A percentile compares a stretch with the other conserved stretches of the same genome.
These are phyloP conservation scores for Patagioenas fasciata DNA, from an alignment of 2,113 vertebrate species.

Conservation along the genomic window DNA sequence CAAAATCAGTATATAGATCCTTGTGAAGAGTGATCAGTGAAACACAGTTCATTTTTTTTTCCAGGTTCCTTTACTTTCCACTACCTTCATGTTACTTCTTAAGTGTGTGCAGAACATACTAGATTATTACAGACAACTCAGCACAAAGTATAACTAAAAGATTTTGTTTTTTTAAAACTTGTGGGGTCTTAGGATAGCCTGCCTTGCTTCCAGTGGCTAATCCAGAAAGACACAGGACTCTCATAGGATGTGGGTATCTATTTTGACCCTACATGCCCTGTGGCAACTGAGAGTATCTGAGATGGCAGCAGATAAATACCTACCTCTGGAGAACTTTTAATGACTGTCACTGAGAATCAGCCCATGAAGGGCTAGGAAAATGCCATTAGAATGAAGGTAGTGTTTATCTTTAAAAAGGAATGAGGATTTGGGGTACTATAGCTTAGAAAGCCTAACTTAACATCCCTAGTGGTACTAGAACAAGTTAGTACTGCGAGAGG, in stretches of 20 bases:
- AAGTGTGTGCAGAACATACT: neutral
- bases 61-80: neutral
- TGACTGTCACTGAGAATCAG: neutral
- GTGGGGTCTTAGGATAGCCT: neutral
- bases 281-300: neutral
- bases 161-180: neutral
- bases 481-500: neutral
- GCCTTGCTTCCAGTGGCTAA: neutral
- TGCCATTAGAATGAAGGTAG: neutral
- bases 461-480: neutral
- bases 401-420: neutral
- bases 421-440: neutral
- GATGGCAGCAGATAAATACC: neutral
- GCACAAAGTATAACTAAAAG: neutral
- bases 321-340: neutral
- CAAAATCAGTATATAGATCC: neutral
- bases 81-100: neutral
- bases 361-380: neutral
- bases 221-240: neutral
- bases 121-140: neutral
- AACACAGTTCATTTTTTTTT: neutral
- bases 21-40: neutral
- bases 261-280: neutral
- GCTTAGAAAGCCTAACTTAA: neutral
- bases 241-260: neutral